Evolutionary conservation across 2,797 vertebrate species (phyloP).

Genomic region (Acridotheres tristis): DNA sequence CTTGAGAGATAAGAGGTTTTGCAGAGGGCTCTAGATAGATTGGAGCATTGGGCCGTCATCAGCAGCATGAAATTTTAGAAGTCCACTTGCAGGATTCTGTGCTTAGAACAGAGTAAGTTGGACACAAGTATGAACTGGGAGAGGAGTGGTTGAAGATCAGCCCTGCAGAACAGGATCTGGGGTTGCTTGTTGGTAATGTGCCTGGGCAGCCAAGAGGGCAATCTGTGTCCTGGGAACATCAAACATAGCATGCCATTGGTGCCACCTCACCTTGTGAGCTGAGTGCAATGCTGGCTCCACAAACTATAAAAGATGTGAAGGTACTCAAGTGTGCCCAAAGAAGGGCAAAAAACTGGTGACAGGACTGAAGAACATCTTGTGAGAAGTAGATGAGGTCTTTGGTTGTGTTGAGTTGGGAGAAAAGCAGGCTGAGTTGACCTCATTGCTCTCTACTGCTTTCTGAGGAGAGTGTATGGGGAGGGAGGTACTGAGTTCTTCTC

Average conservation of each 20-base stretch:
- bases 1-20: neutral
- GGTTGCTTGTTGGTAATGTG: accelerated
- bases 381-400: neutral
- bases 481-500: neutral
- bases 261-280: no score
- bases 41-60: accelerated
- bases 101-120: accelerated
- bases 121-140: neutral
- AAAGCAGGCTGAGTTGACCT: neutral
- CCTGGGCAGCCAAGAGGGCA: neutral
- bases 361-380: neutral
- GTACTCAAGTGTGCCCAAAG: neutral
- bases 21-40: neutral
- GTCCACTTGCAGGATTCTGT: accelerated
- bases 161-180: neutral
- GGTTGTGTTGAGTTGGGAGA: neutral
- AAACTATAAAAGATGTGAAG: accelerated
- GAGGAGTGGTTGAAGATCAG: neutral
- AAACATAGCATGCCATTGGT: neutral
- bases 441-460: neutral
- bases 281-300: no score
- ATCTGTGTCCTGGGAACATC: accelerated
- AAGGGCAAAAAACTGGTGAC: neutral
- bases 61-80: neutral
- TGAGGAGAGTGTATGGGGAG: neutral